Conservation (phyloP, 2,888 invertebrate species). For the Idaea straminata region DNA sequence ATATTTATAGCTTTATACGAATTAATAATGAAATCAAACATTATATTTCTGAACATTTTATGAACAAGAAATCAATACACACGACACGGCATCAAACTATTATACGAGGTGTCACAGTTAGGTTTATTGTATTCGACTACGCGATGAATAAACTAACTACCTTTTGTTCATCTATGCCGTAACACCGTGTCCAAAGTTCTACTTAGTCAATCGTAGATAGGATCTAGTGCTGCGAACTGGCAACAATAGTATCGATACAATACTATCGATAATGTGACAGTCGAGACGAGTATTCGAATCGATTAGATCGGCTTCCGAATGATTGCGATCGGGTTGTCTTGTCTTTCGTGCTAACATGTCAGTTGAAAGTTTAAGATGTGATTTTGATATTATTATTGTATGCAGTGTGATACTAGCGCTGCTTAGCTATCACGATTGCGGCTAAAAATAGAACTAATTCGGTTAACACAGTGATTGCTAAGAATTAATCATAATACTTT, state of each 20-base stretch:
- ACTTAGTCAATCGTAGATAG: conserved; percentile 27
- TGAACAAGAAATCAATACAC: too few relatives aligned
- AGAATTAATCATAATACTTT: too few relatives aligned
- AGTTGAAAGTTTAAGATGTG: conserved; percentile 17
- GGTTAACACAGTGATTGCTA: too few relatives aligned
- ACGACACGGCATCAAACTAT: too few relatives aligned
- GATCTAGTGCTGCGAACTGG: conserved; percentile 18
- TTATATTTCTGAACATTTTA: too few relatives aligned
- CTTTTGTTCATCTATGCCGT: background rate
- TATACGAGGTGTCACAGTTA: too few relatives aligned
- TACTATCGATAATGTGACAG: conserved; percentile 19
- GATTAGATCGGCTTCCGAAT: conserved; percentile 48
- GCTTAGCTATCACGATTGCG: background rate
- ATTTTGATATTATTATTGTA: conserved; percentile 5
- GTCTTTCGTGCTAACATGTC: conserved; percentile 47
- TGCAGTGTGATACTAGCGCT: background rate
- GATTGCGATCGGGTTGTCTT: conserved; percentile 36
- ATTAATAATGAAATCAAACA: too few relatives aligned
- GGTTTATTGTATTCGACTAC: too few relatives aligned
- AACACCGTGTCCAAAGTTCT: conserved; percentile 6
- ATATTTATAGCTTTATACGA: too few relatives aligned
- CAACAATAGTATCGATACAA: conserved; percentile 24
- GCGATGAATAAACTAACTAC: too few relatives aligned
- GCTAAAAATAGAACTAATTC: background rate
- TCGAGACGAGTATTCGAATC: conserved; percentile 29